Base-by-base conservation (phyloP, 2,113 vertebrate genomes). In the Epinephelus fuscoguttatus region DNA sequence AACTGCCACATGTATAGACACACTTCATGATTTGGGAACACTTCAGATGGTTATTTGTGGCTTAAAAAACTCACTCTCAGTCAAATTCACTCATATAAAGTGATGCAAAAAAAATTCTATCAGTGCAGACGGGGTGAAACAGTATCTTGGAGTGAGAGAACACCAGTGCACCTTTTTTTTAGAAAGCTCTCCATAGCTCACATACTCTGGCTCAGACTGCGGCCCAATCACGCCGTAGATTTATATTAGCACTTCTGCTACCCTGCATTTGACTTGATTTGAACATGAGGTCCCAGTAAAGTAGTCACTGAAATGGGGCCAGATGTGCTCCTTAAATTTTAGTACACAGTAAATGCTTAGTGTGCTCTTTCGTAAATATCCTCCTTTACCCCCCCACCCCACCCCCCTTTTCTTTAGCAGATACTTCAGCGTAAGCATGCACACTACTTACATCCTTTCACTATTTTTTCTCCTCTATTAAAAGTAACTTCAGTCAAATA, bases 261-360 rank as follows among this genome's bases (percentile, higher is more conserved):
- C 68, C 75, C 73, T 63, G 83, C 78, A 79, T 87, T 85, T 75
- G 80, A 68, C 71, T 77, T 80, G 47, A 84, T 80, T 80, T 70
- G 60, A 88, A 79, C 67, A 67, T 37, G 59, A 85, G 47, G 66
- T 78, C 40, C 49, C 27, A 53, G 42, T 80, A 85, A 87, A 89
- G 69, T 63, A 63, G 66, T 81, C 75, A 19, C 63, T 81, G 62
- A 71, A 77, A 84, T 47, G 27, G 59, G 21, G 60, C 67, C 87
- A 87, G 81, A 75, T 84, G 77, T 82, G 71, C 87, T 83, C 42
- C 78, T 86, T 84, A 83, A 59, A 77, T 78, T 80, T 87, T 72
- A 85, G 59, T 30, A 13, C 27, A 80, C 55, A 75, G 59, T 86
- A 78, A 85, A 81, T 80, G 75, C 67, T 60, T 40, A 30, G 57